Conservation (phyloP, 1,140 invertebrate species). For the Aphelenchoides avenae region DNA sequence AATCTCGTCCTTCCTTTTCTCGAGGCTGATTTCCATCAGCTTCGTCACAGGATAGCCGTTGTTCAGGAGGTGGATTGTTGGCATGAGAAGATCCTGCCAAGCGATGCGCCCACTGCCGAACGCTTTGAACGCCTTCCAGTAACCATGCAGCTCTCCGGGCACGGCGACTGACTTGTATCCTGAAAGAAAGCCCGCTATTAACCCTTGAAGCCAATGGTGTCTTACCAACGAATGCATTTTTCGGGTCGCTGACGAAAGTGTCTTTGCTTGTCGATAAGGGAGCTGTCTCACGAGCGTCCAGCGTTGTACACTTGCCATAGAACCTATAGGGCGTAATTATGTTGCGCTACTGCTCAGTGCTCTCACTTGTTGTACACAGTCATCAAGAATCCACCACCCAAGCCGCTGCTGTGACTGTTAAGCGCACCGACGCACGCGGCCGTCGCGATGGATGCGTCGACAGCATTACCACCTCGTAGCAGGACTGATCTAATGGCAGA, state of each 20-base stretch:
- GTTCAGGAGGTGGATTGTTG: constrained; percentile 65
- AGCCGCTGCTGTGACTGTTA: constrained; percentile 76
- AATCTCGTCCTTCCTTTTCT: constrained; percentile 60
- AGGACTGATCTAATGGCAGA: constrained; percentile 69
- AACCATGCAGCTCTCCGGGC: constrained; percentile 82
- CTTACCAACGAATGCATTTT: constrained; percentile 59
- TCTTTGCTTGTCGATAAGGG: constrained; percentile 67
- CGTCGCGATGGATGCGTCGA: constrained; percentile 77
- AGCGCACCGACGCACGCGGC: constrained; percentile 78
- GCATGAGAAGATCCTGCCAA: constrained; percentile 75
- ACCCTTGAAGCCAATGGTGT: constrained; percentile 3
- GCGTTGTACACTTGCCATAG: constrained; percentile 47
- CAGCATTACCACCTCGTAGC: constrained; percentile 74
- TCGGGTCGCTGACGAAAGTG: constrained; percentile 68
- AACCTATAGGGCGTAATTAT: constrained; percentile 22
- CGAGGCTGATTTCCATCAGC: constrained; percentile 66
- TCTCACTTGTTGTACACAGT: constrained; percentile 68
- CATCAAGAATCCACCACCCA: constrained; percentile 80
- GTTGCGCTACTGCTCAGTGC: neutral
- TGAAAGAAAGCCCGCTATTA: constrained; percentile 10
- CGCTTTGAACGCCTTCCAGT: constrained; percentile 74
- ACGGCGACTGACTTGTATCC: constrained; percentile 46
- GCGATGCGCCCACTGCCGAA: constrained; percentile 71
- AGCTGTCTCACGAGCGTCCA: constrained; percentile 78
- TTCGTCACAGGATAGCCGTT: constrained; percentile 68